A percentile compares a stretch with the other conserved stretches of the same genome.
Evolutionary conservation across 2,797 vertebrate species (phyloP).

Genomic region (Thripadectes ignobilis): DNA sequence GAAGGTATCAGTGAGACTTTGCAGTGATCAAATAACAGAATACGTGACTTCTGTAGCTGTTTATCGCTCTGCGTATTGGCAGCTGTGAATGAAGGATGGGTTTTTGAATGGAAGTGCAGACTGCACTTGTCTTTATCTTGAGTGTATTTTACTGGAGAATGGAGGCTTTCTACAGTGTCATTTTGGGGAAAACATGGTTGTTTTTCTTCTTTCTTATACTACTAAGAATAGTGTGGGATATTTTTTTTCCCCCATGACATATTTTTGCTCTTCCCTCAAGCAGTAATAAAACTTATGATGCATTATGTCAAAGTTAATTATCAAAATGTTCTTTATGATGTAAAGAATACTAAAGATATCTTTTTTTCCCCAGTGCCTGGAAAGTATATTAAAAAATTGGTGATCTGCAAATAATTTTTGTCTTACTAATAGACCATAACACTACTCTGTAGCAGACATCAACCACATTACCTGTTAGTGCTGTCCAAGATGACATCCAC

Average conservation of each 20-base stretch:
- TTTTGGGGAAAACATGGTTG: not conserved
- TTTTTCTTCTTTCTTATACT: not conserved
- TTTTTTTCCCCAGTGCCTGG: not conserved
- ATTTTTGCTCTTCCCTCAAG: not conserved
- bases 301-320: not conserved
- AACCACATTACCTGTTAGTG: not conserved
- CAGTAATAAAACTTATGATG: not conserved
- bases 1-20: not conserved
- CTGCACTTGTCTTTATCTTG: not conserved
- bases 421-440: not conserved
- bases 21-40: not conserved
- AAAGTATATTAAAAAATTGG: not conserved
- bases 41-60: not conserved
- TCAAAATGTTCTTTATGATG: not conserved
- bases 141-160: not conserved
- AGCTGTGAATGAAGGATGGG: not conserved
- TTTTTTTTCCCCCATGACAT: fast-evolving
- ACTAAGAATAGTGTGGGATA: not conserved
- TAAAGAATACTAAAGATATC: not conserved
- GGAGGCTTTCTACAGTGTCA: not conserved
- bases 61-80: not conserved
- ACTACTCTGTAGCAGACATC: not conserved
- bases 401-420: not conserved
- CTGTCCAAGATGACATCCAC: not conserved
- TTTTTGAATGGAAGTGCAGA: not conserved